phyloP scores from a whole-genome alignment of 2,888 invertebrate genomes.

The Nomada lathburiana region DNA sequence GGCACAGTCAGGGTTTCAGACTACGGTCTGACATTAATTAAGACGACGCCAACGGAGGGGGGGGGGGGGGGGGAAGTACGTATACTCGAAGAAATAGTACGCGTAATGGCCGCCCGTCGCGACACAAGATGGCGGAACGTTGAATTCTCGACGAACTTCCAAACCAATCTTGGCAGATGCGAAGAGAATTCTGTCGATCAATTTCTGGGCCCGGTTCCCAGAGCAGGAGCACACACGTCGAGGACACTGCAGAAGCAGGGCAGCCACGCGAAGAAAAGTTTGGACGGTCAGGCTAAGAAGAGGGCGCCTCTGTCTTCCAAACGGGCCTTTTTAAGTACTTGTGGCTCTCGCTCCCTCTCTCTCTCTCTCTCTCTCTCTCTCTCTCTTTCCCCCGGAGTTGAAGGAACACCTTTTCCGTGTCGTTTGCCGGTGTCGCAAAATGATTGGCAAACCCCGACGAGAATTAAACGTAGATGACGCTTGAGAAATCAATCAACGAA shows the following conservation, averaged over 20 bases:
- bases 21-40: no score
- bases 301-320: constrained; percentile 5
- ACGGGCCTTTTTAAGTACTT: constrained; percentile 54
- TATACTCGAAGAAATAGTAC: no score
- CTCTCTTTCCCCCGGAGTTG: constrained; percentile 24
- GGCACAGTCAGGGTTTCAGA: no score
- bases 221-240: background rate
- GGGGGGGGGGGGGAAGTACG: no score
- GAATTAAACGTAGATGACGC: background rate
- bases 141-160: no score
- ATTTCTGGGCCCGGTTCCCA: constrained; percentile 22
- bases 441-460: background rate
- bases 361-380: constrained; percentile 26
- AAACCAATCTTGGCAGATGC: no score
- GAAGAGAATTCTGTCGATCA: no score
- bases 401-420: constrained; percentile 2
- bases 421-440: constrained; percentile 19
- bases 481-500: no score
- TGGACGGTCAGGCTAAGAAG: background rate
- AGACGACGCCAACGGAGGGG: background rate
- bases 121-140: no score
- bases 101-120: no score
- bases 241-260: background rate
- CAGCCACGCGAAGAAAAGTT: constrained; percentile 20
- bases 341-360: constrained; percentile 26